phyloP scores from a whole-genome alignment of 2,113 vertebrate species.

The Neolamprologus longior region DNA sequence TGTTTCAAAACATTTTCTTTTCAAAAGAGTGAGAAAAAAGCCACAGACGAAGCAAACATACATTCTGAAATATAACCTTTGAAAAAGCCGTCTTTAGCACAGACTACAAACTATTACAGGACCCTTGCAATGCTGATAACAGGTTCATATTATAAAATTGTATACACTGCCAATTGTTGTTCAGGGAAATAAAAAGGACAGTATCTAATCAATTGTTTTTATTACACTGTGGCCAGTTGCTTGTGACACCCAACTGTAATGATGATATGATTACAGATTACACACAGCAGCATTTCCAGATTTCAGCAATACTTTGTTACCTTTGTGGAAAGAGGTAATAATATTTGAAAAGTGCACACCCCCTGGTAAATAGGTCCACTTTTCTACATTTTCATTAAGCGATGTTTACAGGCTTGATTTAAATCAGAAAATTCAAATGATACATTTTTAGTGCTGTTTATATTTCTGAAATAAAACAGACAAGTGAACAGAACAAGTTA shows the following conservation, averaged over 20 bases:
- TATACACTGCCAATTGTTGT: neutral
- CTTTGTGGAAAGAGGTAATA: neutral
- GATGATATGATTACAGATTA: neutral
- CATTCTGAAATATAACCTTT: neutral
- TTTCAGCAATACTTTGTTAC: neutral
- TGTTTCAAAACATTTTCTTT: slow-evolving; percentile 33
- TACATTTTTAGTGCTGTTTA: neutral
- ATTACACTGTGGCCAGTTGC: neutral
- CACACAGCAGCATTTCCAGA: neutral
- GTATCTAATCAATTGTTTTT: neutral
- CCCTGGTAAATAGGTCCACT: neutral
- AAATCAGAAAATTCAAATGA: neutral
- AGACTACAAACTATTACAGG: neutral
- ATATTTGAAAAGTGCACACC: neutral
- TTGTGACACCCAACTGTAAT: neutral
- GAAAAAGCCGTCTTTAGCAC: neutral
- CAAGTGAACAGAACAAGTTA: neutral
- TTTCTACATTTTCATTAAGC: neutral
- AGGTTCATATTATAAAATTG: neutral
- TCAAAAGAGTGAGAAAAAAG: slow-evolving; percentile 6
- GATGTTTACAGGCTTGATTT: neutral
- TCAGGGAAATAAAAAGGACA: neutral
- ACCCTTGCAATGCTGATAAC: neutral
- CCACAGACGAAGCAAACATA: neutral
- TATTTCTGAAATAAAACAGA: neutral